These are phyloP conservation scores for Buphagus erythrorhynchus DNA, from an alignment of 2,797 vertebrate species.

Conservation along the genomic window DNA sequence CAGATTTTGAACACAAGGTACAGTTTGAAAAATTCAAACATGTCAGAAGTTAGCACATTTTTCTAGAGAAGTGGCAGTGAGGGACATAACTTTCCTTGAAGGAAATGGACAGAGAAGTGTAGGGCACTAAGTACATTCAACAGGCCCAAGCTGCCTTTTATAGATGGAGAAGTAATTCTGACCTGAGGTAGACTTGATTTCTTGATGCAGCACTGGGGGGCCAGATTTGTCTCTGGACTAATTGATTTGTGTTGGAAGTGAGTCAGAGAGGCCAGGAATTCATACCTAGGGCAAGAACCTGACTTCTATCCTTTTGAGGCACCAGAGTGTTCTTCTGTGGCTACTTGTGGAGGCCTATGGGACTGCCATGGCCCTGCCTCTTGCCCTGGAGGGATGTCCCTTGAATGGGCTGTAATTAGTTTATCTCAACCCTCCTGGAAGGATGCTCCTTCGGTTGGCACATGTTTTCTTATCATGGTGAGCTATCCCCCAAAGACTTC, in stretches of 20 bases:
- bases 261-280: accelerated
- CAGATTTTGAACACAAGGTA: neutral
- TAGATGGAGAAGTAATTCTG: neutral
- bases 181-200: neutral
- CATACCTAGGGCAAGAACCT: neutral
- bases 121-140: neutral
- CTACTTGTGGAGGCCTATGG: too few species aligned
- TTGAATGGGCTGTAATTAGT: too few species aligned
- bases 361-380: too few species aligned
- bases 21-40: neutral
- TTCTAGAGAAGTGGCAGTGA: neutral
- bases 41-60: accelerated
- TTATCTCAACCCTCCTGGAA: too few species aligned
- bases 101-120: accelerated
- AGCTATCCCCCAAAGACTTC: too few species aligned
- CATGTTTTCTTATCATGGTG: too few species aligned
- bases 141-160: neutral
- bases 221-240: accelerated
- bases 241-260: neutral
- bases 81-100: neutral
- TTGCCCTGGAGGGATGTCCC: too few species aligned
- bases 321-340: neutral
- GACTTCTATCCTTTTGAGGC: neutral
- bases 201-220: neutral
- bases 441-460: too few species aligned